Base-by-base conservation (phyloP, 1,140 invertebrate genomes). In the Penaeus japonicus region DNA sequence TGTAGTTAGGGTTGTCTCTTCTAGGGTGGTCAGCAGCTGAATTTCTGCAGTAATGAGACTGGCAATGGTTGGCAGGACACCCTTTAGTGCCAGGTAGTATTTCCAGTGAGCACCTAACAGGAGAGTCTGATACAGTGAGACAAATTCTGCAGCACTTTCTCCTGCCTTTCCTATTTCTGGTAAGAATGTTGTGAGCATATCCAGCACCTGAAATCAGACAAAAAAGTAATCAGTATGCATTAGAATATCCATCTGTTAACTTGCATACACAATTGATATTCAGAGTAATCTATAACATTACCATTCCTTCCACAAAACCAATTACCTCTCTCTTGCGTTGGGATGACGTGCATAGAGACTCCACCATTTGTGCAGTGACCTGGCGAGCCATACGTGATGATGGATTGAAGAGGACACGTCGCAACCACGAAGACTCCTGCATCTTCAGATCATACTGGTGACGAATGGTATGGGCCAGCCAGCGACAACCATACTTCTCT, bases 101-200 rank as follows among this genome's bases (percentile, higher is more conserved):
- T 91, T 91, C 89, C 90, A 90, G 77, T 91, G 89, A 47, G 84
- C 70, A 17, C 88, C 89, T 22, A 57, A 39, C 39, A 98, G 96
- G 27, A 99, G 93, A 91, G 94, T 96, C 92, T 98, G 96, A 92
- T 98, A 99, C 0, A 98, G 92, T 10, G 95, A 94, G 20, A 98
- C 94, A 92, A 98, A 99, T 92, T 99, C 97, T n/a, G 96, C 95
- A 86, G 97, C 96, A 91, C 96, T 96, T 92, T 99, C 97, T 3
- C 98, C 98, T 20, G 96, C 96, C 0, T 93, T 93, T 18, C 96
- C 95, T 18, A 98, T 93, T 92, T 98, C 96, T 84, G 96, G 95
- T 54, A 99, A 93, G 92, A 97, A 99, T 79, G 95, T 95, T 0
- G 97, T 99, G 24, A 99, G 92, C 91, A 99, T 93, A 80, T 98